These are phyloP conservation scores for Geopemphigus sp. DNA, from an alignment of 1,140 invertebrate species.

Conservation along the genomic window DNA sequence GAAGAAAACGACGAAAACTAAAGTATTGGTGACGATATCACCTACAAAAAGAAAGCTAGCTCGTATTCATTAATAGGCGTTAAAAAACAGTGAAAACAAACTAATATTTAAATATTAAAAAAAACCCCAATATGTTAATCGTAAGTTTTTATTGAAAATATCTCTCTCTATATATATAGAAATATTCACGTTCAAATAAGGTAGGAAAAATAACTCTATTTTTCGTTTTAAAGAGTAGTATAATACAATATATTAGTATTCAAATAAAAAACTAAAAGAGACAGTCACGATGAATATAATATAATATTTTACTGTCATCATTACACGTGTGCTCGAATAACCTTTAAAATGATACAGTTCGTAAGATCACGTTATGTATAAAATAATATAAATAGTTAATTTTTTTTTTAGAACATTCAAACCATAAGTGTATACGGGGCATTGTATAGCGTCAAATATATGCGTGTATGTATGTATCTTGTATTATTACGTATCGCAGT, in stretches of 20 bases:
- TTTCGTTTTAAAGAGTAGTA: not conserved
- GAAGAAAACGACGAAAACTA: not conserved
- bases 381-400: not conserved
- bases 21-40: not conserved
- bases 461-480: not conserved
- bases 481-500: too few species aligned
- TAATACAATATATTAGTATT: not conserved
- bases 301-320: not conserved
- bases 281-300: conserved; percentile 1
- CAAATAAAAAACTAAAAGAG: conserved; percentile 14
- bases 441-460: not conserved
- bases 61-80: not conserved
- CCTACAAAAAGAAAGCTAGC: not conserved
- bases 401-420: not conserved
- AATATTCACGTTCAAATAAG: not conserved
- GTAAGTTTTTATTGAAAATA: too few species aligned
- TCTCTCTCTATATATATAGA: not conserved
- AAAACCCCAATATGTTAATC: too few species aligned
- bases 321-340: not conserved
- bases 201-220: not conserved
- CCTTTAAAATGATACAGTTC: conserved; percentile 17
- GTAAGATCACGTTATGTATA: not conserved
- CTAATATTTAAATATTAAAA: too few species aligned
- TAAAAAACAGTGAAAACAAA: not conserved
- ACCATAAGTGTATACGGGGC: not conserved